Evolutionary conservation across 2,113 vertebrate genomes (phyloP).

Genomic region (Brachypteracias leptosomus): DNA sequence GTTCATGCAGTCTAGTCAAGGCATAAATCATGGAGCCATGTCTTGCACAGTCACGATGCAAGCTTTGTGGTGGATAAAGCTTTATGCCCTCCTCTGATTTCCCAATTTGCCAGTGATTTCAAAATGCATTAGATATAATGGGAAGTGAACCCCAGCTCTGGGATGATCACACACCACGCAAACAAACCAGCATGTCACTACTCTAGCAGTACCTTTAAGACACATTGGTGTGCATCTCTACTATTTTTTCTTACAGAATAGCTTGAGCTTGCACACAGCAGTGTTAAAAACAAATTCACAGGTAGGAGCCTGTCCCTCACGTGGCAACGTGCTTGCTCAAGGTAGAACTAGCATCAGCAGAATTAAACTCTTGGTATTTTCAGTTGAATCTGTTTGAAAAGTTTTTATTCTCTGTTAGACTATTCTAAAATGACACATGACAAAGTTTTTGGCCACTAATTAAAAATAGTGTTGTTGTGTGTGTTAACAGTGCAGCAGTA

Average conservation of each 20-base stretch:
- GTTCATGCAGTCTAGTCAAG: neutral
- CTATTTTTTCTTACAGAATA: neutral
- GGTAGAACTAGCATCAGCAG: neutral
- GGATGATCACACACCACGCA: accelerated
- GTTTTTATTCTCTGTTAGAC: neutral
- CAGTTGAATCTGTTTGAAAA: neutral
- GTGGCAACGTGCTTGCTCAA: neutral
- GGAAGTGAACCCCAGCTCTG: neutral
- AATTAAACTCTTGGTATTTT: neutral
- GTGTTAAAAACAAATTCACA: neutral
- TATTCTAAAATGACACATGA: neutral
- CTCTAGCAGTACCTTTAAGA: neutral
- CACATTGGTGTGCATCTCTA: neutral
- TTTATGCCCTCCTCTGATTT: neutral
- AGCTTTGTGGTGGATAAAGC: neutral
- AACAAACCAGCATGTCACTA: neutral
- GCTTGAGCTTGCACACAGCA: neutral
- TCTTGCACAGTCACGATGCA: neutral
- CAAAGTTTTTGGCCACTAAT: neutral
- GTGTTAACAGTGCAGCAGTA: neutral
- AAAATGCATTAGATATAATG: neutral
- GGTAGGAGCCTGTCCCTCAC: neutral
- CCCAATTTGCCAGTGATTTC: neutral
- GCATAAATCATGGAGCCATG: accelerated
- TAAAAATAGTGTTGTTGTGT: neutral